Base-by-base conservation (phyloP, 2,888 invertebrate genomes). In the Xanthorhoe spadicearia region DNA sequence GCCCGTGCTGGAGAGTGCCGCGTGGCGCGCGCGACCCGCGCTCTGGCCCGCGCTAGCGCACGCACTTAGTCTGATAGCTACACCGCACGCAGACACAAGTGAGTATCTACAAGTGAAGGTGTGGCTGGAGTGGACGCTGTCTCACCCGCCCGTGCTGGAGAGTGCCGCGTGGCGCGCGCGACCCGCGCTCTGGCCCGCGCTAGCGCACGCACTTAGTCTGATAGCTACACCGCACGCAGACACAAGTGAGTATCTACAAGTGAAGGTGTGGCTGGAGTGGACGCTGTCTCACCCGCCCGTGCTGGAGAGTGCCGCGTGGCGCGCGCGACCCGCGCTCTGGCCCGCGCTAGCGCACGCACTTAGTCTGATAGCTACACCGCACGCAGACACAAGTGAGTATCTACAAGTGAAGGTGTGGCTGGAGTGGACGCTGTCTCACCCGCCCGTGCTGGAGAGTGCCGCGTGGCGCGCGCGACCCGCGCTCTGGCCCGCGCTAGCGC, bases 31-130 rank as follows among this genome's bases (percentile, higher is more conserved):
- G 66, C 90, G 94, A 57, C 93, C 95, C 52, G 96, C 96, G 85
- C 95, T 97, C 79, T 97, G 97, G 97, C 95, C 96, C 8, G 96
- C 96, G 81, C 90, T 97, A 58, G 96, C 96, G 76, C 95, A 96
- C 83, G 86, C 96, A n/a, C 90, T 97, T 74, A 96, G 96, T 85
- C 94, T 93, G 69, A 90, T 96, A 55, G 95, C 95, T 87, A 13
- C 67, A 67, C 0, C 72, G 69, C 83, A 64, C 71, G 2, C 23
- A 1, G 70, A 78, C 61, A 76, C 77, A 0, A 85, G 88, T 96
- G 83, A 89, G 94, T 92, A 38, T 32, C 5, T 28, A 28, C n/a
- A n/a, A 96, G 96, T 97, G 78, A 96, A 96, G 89, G 94, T 97
- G 77, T 94, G 96, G 83, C 90, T 97, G 80, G 95, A 96, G 79